Conservation (phyloP, 2,113 vertebrate species). For the Phrynocephalus versicolor region DNA sequence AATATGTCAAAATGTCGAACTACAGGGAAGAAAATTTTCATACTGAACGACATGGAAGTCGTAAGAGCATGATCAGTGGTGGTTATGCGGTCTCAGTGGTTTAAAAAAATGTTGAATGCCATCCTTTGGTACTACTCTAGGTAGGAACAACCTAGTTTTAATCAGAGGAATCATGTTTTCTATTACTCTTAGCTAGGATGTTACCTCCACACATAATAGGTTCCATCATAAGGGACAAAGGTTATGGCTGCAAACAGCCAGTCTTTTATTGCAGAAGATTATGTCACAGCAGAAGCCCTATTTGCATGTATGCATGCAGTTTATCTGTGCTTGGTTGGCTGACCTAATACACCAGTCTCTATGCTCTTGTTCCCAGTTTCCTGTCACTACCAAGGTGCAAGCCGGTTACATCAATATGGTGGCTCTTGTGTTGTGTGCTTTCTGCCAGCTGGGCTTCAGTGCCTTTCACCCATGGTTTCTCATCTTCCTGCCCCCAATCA, state of each 20-base stretch:
- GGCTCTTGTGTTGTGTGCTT: background rate
- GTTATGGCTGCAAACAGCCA: background rate
- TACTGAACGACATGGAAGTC: background rate
- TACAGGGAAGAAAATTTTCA: background rate
- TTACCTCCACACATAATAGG: background rate
- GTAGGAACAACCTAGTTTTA: background rate
- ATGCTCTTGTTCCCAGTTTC: background rate
- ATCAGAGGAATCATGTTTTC: background rate
- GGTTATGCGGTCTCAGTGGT: background rate
- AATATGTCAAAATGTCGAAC: background rate
- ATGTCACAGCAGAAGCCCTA: background rate
- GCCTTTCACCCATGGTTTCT: background rate
- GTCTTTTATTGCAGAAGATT: background rate
- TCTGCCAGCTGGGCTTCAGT: background rate
- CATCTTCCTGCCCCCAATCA: conserved; percentile 20
- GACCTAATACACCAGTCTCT: background rate
- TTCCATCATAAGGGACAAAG: background rate
- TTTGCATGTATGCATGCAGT: too few relatives aligned
- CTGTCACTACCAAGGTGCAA: background rate
- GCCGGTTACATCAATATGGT: background rate
- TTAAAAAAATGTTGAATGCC: background rate
- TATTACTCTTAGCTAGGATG: background rate
- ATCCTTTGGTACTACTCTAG: background rate
- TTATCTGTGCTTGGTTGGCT: background rate
- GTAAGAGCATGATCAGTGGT: background rate